Conservation (phyloP, 2,888 invertebrate genomes). For the Bellardia pandia region DNA sequence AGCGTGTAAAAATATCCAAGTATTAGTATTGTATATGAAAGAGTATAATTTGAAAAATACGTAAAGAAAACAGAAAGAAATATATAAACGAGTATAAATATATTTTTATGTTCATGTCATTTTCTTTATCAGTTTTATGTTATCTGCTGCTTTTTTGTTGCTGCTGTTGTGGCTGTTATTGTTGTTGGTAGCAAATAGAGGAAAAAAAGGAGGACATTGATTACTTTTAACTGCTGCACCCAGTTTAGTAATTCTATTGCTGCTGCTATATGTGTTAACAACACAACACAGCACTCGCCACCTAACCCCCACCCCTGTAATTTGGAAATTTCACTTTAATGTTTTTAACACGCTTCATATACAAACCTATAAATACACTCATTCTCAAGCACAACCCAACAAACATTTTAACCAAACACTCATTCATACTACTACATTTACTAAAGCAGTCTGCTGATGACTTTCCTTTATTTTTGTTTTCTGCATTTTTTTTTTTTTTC, state of each 20-base stretch:
- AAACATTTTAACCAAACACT: conserved; percentile 34
- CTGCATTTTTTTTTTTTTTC: background rate
- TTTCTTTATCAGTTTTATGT: conserved; percentile 75
- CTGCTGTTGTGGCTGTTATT: conserved; percentile 22
- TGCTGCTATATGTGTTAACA: conserved; percentile 50
- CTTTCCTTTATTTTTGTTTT: conserved; percentile 34
- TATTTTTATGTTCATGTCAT: conserved; percentile 74
- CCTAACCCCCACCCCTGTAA: background rate
- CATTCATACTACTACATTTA: conserved; percentile 11
- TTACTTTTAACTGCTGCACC: conserved; percentile 83
- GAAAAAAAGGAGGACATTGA: conserved; percentile 78
- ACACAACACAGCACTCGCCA: background rate
- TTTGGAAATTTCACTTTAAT: conserved; percentile 66
- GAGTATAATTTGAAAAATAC: conserved; percentile 30
- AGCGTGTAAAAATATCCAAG: background rate
- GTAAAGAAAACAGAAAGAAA: background rate
- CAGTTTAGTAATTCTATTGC: conserved; percentile 72
- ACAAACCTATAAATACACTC: conserved; percentile 21
- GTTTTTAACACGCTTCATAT: conserved; percentile 66
- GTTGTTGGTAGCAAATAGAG: conserved; percentile 20
- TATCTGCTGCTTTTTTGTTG: conserved; percentile 64
- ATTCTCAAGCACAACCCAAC: conserved; percentile 7
- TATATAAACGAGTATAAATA: conserved; percentile 48
- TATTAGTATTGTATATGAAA: background rate
- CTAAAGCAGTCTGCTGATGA: conserved; percentile 25